Evolutionary conservation across 30 jellyfish, hydroid and myxozoan genomes (phyloP).

Genomic region (Pelagia noctiluca): DNA sequence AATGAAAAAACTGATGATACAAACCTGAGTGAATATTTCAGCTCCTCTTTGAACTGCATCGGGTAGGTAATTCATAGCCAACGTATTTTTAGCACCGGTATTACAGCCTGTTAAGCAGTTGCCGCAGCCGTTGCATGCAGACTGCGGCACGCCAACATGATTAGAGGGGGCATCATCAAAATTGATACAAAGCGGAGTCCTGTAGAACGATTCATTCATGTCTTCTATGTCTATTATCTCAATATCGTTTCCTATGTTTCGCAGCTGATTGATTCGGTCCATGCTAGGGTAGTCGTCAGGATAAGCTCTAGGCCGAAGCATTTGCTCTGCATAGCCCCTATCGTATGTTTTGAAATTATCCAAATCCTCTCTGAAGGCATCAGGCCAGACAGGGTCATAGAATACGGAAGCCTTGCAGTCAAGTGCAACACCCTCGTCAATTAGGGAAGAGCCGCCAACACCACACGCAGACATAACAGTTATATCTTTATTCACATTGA

Average conservation of each 20-base stretch:
- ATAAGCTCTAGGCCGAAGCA: slow-evolving; percentile 97
- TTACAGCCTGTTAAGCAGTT: slow-evolving; percentile 98
- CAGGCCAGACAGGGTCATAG: slow-evolving; percentile 99
- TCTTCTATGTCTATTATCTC: slow-evolving; percentile 92
- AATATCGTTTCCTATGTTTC: slow-evolving; percentile 73
- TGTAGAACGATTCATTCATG: slow-evolving; percentile 84
- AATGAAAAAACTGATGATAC: too few species aligned
- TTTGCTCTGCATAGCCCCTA: slow-evolving; percentile 87
- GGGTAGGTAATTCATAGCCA: slow-evolving; percentile 94
- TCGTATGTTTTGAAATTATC: slow-evolving; percentile 88
- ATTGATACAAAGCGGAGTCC: slow-evolving; percentile 90
- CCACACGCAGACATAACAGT: slow-evolving; percentile 96
- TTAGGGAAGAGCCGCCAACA: slow-evolving; percentile 95
- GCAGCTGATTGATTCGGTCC: slow-evolving; percentile 86
- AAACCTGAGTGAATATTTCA: slow-evolving; percentile 92
- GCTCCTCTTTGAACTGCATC: slow-evolving; percentile 98
- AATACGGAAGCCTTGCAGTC: slow-evolving; percentile 96
- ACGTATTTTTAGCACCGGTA: slow-evolving; percentile 95
- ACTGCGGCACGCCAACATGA: slow-evolving; percentile 96
- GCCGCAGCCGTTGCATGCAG: slow-evolving; percentile 99
- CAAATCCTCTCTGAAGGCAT: slow-evolving; percentile 91
- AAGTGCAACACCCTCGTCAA: slow-evolving; percentile 94
- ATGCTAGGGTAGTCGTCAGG: slow-evolving; percentile 97
- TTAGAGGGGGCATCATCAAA: slow-evolving; percentile 92
- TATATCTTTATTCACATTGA: slow-evolving; percentile 82